Evolutionary conservation across 2,888 invertebrate genomes (phyloP).

Genomic region (Drosophila rubida): DNA sequence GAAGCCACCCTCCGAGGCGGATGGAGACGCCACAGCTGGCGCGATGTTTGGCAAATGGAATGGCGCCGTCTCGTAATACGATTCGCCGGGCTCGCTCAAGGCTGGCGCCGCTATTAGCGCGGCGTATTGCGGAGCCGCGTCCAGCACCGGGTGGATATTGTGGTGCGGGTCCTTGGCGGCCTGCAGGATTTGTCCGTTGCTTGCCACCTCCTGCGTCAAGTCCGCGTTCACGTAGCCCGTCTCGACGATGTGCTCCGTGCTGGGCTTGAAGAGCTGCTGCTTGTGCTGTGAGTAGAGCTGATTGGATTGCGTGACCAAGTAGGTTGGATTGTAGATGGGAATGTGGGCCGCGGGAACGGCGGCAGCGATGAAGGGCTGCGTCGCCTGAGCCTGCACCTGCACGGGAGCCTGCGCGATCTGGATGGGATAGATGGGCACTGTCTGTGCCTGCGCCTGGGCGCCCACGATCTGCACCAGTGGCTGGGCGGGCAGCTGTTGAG

Average conservation of each 20-base stretch:
- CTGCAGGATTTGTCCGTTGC: constrained; percentile 84
- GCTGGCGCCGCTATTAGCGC: constrained; percentile 82
- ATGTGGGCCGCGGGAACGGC: constrained; percentile 77
- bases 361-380: constrained; percentile 82
- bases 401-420: constrained; percentile 82
- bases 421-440: constrained; percentile 85
- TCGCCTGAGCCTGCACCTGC: constrained; percentile 81
- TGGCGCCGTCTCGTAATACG: constrained; percentile 70
- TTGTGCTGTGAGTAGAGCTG: constrained; percentile 84
- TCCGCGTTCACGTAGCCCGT: constrained; percentile 81
- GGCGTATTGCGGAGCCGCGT: constrained; percentile 81
- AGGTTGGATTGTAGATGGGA: constrained; percentile 84
- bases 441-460: constrained; percentile 85
- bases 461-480: constrained; percentile 82
- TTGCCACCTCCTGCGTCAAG: constrained; percentile 83
- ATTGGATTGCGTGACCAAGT: constrained; percentile 84
- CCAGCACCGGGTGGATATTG: constrained; percentile 80
- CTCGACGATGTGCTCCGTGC: constrained; percentile 84
- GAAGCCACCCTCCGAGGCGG: constrained; percentile 80
- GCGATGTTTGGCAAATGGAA: constrained; percentile 79
- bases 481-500: constrained; percentile 79
- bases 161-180: constrained; percentile 81
- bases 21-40: constrained; percentile 51
- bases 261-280: constrained; percentile 86
- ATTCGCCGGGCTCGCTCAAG: constrained; percentile 63